Percentiles rank a stretch among this genome's conserved stretches.
These are phyloP conservation scores for Hirtodrosophila confusa DNA, from an alignment of 2,888 invertebrate genomes.

Conservation along the genomic window DNA sequence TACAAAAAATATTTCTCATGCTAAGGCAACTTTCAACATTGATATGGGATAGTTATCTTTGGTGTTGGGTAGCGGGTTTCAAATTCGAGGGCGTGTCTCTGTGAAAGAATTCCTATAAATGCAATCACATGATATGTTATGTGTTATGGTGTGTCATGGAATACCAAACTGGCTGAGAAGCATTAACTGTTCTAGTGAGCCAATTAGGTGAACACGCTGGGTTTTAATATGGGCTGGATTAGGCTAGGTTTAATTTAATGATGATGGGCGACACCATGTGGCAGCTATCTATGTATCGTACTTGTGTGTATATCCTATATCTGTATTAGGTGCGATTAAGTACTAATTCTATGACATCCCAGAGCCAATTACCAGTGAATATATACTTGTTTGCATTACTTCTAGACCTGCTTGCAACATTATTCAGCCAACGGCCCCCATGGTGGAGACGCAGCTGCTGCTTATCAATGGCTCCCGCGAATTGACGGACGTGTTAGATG, in stretches of 20 bases:
- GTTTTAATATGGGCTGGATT: no score
- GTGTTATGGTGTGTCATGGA: conserved; percentile 3
- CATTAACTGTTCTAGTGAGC: conserved; percentile 3
- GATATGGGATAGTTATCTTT: conserved; percentile 79
- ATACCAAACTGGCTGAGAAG: conserved; percentile 20
- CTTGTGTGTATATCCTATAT: neutral
- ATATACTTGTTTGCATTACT: no score
- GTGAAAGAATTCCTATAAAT: conserved; percentile 24
- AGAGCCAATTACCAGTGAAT: no score
- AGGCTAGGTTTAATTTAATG: no score
- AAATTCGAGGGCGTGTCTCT: conserved; percentile 42
- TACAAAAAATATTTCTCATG: conserved; percentile 76
- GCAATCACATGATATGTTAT: conserved; percentile 30
- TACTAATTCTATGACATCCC: conserved; percentile 1
- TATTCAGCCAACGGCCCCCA: conserved; percentile 66
- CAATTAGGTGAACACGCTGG: no score
- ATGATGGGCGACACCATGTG: neutral
- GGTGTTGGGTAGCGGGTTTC: conserved; percentile 27
- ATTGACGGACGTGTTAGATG: conserved; percentile 83
- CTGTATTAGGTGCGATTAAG: neutral
- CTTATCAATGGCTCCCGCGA: conserved; percentile 88
- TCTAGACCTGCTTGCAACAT: no score
- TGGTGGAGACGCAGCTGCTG: conserved; percentile 78
- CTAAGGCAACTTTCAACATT: conserved; percentile 84
- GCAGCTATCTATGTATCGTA: conserved; percentile 2